These are phyloP conservation scores for Microtus montanus DNA, from an alignment of 2,113 vertebrate genomes.

Conservation along the genomic window DNA sequence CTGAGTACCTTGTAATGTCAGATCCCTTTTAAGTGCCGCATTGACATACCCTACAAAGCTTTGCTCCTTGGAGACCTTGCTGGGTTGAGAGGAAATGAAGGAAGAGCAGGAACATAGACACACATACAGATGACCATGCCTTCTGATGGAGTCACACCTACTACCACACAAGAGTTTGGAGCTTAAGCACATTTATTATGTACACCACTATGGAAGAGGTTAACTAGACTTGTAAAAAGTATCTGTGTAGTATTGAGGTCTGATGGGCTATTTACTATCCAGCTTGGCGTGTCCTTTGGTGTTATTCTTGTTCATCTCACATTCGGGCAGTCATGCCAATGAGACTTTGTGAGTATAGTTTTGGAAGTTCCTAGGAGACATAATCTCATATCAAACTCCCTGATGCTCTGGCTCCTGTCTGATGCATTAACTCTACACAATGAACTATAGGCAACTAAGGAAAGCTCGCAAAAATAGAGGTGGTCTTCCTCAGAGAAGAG, in stretches of 20 bases:
- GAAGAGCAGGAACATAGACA: neutral
- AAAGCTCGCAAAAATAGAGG: neutral
- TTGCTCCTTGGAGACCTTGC: neutral
- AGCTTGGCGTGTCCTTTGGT: neutral
- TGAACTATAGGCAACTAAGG: neutral
- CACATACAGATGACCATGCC: neutral
- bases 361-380: neutral
- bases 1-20: neutral
- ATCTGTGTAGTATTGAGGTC: neutral
- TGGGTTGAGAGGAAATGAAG: neutral
- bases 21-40: neutral
- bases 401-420: neutral
- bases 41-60: neutral
- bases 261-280: rapidly evolving
- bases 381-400: neutral
- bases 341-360: neutral
- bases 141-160: neutral
- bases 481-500: neutral
- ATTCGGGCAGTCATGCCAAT: neutral
- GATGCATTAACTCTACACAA: neutral
- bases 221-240: neutral
- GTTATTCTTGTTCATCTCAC: neutral
- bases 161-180: neutral
- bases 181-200: neutral
- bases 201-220: neutral